These are phyloP conservation scores for Conus ventricosus DNA, from an alignment of 1,140 invertebrate genomes.

Conservation along the genomic window DNA sequence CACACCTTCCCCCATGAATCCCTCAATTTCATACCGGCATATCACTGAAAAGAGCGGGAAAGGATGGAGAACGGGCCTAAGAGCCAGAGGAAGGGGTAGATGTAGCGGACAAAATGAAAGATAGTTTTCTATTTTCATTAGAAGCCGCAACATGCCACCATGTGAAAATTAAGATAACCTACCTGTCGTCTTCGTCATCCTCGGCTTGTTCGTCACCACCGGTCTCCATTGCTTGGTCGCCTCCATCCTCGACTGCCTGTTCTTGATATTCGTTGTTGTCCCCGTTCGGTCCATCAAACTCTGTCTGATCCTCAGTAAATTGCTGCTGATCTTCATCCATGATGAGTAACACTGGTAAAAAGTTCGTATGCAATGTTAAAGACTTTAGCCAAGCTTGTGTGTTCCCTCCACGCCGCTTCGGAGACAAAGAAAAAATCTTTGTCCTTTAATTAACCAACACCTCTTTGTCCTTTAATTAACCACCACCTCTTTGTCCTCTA, in stretches of 20 bases:
- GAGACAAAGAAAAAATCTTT: not conserved
- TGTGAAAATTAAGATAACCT: not conserved
- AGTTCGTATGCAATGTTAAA: not conserved
- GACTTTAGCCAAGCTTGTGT: not conserved
- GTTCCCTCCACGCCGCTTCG: not conserved
- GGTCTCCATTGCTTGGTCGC: conserved; percentile 34
- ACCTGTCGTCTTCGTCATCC: conserved; percentile 48
- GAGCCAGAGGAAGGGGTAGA: too few relatives aligned
- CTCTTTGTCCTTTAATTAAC: too few relatives aligned
- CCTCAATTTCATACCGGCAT: too few relatives aligned
- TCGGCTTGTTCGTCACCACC: conserved; percentile 17
- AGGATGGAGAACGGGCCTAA: too few relatives aligned
- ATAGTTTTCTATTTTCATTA: too few relatives aligned
- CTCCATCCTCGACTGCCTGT: conserved; percentile 19
- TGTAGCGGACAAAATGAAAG: too few relatives aligned
- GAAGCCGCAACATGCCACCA: too few relatives aligned
- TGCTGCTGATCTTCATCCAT: conserved; percentile 35
- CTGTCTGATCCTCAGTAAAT: conserved; percentile 11
- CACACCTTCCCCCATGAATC: too few relatives aligned
- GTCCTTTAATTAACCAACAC: too few relatives aligned
- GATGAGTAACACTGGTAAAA: not conserved
- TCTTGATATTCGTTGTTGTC: conserved; percentile 14
- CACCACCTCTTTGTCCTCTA: too few relatives aligned
- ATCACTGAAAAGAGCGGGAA: too few relatives aligned
- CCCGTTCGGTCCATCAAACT: conserved; percentile 31